Percentiles rank a stretch among this genome's conserved stretches.
Conservation (phyloP, 2,888 invertebrate genomes). For the Antheraea assamensis region DNA sequence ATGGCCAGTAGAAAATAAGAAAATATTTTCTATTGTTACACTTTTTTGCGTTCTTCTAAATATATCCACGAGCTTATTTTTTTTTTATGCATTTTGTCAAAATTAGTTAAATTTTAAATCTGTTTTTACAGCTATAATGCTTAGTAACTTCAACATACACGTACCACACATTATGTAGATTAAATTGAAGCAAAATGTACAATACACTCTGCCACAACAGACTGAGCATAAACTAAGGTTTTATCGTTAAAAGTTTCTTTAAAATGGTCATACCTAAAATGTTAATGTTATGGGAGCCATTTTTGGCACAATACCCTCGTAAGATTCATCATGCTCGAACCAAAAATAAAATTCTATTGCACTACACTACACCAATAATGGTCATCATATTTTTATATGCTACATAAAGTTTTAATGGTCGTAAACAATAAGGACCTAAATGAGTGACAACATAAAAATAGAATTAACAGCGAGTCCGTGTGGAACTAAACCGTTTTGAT, state of each 20-base stretch:
- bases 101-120: too few relatives aligned
- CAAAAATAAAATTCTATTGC: slow-evolving; percentile 20
- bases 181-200: background rate
- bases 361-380: slow-evolving; percentile 20
- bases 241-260: slow-evolving; percentile 13
- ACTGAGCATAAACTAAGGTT: background rate
- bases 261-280: slow-evolving; percentile 15
- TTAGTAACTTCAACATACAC: background rate
- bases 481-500: slow-evolving; percentile 23
- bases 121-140: background rate
- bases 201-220: background rate
- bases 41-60: too few relatives aligned
- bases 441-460: slow-evolving; percentile 31
- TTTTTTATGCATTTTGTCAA: too few relatives aligned
- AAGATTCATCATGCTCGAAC: slow-evolving; percentile 22
- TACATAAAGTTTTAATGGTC: slow-evolving; percentile 31
- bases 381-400: slow-evolving; percentile 27
- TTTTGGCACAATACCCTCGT: slow-evolving; percentile 19
- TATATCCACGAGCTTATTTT: too few relatives aligned
- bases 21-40: too few relatives aligned
- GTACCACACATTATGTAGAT: background rate
- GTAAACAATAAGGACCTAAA: slow-evolving; percentile 31
- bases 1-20: too few relatives aligned
- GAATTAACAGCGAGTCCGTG: slow-evolving; percentile 26
- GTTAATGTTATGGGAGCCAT: slow-evolving; percentile 17